Conservation (phyloP, 2,797 vertebrate species). For the Enteromius paludinosus region DNA sequence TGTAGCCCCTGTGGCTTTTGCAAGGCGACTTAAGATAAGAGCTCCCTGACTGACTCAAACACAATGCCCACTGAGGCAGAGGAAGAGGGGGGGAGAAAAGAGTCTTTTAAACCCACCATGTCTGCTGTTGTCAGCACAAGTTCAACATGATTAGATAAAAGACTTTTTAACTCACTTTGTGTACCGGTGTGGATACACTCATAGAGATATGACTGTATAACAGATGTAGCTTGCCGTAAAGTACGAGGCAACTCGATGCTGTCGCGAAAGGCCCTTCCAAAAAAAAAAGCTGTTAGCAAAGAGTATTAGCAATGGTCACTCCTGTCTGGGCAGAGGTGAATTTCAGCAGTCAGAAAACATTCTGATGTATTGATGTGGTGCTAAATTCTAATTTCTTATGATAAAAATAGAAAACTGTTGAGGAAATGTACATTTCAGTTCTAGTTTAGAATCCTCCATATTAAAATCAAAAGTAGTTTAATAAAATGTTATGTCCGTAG, state of each 20-base stretch:
- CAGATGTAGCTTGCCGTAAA: neutral
- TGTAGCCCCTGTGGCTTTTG: slow-evolving; percentile 66
- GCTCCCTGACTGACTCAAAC: slow-evolving; percentile 65
- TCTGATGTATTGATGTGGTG: neutral
- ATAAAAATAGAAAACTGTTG: neutral
- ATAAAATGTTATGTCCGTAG: slow-evolving; percentile 8
- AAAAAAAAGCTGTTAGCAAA: neutral
- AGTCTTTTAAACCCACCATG: slow-evolving; percentile 68
- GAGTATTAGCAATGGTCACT: neutral
- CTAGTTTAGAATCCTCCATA: neutral
- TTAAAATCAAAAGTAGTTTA: neutral
- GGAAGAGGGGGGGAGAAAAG: slow-evolving; percentile 64
- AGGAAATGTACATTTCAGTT: neutral
- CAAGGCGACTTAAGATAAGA: slow-evolving; percentile 69
- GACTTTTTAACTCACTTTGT: slow-evolving; percentile 65
- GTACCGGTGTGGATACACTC: slow-evolving; percentile 51
- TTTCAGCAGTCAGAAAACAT: neutral
- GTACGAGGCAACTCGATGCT: neutral
- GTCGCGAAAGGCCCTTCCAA: neutral
- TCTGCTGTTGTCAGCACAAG: slow-evolving; percentile 74
- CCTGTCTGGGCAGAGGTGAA: neutral
- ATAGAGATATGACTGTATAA: slow-evolving; percentile 35
- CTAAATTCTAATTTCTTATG: neutral
- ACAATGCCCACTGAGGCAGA: slow-evolving; percentile 67
- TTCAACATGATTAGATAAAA: slow-evolving; percentile 78